Base-by-base conservation (phyloP, 2,113 vertebrate species). In the Chloropsis cyanopogon region DNA sequence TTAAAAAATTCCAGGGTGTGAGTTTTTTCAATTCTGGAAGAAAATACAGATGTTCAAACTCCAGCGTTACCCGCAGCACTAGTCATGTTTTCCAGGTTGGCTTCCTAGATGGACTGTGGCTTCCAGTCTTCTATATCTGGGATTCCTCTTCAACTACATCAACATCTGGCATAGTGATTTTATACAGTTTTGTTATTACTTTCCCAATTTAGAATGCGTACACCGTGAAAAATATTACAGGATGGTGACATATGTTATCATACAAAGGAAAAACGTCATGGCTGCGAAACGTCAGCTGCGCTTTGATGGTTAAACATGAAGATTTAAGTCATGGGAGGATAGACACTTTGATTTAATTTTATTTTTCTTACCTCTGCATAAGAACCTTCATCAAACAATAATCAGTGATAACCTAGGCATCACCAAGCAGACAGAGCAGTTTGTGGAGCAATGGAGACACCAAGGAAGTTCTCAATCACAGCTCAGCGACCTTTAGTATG, bases 21-120 rank as follows among this genome's bases (percentile, higher is more conserved):
- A 50, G 11, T 16, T 88, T 75, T 87, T 88, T 70, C 16, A 80
- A 73, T 75, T 88, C 31, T 90, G 78, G 64, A 64, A 66, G 82
- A 93, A 95, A 93, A 77, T 41, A 50, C 60, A 82, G 79, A 75
- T 80, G 20, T 88, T 92, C 72, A 75, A 71, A 86, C 64, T 92
- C 47, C 68, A 83, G 1, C 22, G 35, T 79, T 92, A 95, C 37
- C 86, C 86, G 75, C 64, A 88, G 60, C 64, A 53, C 41, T 77
- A 66, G 64, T 96, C 82, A 86, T 75, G 68, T 84, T 94, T 96
- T 97, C 96, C 95, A 93, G 44, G 44, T 42, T 88, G 92, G 68
- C 60, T 88, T 95, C 56, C 56, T 95, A 47, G 59, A 80, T 49
- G 57, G 73, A 80, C 63, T 73, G 82, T 86, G 71, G 85, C 64